Base-by-base conservation (phyloP, 2,797 vertebrate species). In the Monodelphis domestica region DNA sequence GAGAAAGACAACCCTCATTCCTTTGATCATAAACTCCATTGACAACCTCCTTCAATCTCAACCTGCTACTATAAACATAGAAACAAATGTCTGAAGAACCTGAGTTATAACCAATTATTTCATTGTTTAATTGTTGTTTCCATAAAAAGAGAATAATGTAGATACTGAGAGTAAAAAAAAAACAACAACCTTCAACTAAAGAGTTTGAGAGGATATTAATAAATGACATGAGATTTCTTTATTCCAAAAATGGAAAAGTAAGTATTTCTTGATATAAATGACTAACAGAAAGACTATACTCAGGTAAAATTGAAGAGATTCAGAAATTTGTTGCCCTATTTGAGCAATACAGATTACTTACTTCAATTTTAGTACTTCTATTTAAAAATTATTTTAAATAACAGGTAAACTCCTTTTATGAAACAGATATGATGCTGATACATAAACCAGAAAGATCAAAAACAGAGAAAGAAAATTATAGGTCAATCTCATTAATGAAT, bases 131-230 rank as follows among this genome's bases (percentile, higher is more conserved):
- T 26, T 59, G 87, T 94, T 95, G 93, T 38, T 57, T 33, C 70
- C 84, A 94, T 87, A 55, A 91, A n/a, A 92, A 63, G 38, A 28
- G 24, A 95, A 93, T 59, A 90, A 94, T 95, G 53, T 9, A 53
- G 90, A 95, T 93, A 87, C 33, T 12, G 3, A 89, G 15, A 84
- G 14, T 57, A 89, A 88, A 51, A 53, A 91, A 93, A 91, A 95
- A 70, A 84, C 38, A 91, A n/a, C n/a, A n/a, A 89, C 84, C 87
- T 24, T 87, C 21, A 9, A 84, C 90, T 87, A 91, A 95, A 38
- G 17, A 87, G 87, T 89, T 9, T 45, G 17, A 78, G 38, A 78
- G 33, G n/a, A 70, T 78, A 38, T 45, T 24, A 24, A 45, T 45
- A 21, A 78, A 78, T 45, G 70, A 15, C 15, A 70, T 70, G 24